These are phyloP conservation scores for Lycaon pictus DNA, from an alignment of 2,113 vertebrate genomes.

Conservation along the genomic window DNA sequence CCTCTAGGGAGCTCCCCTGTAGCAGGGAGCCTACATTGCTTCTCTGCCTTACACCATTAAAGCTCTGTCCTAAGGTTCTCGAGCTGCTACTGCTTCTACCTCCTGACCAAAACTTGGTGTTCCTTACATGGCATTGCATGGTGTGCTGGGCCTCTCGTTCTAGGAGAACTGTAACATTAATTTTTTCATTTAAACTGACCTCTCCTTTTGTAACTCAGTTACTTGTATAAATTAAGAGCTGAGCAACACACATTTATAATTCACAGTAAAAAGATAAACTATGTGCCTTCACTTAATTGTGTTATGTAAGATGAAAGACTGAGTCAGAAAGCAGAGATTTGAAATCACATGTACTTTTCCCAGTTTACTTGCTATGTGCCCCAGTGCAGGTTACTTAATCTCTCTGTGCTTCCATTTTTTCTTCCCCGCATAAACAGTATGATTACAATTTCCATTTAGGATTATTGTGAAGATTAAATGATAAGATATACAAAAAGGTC, in stretches of 20 bases:
- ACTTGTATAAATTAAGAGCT: background rate
- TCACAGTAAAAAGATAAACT: background rate
- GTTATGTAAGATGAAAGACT: background rate
- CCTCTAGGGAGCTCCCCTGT: background rate
- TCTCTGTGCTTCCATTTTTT: background rate
- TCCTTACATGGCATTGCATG: background rate
- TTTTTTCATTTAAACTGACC: background rate
- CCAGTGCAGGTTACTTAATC: background rate
- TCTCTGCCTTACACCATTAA: background rate
- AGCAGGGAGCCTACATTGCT: background rate
- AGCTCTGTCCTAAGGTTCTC: background rate
- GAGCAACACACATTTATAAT: background rate
- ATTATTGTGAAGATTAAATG: background rate
- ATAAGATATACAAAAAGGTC: background rate
- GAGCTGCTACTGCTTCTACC: background rate
- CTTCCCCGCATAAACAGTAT: background rate
- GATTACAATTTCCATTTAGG: background rate
- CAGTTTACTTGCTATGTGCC: background rate
- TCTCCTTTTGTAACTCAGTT: background rate
- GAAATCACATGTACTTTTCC: background rate
- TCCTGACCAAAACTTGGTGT: background rate
- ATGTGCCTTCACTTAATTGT: background rate
- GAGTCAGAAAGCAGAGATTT: background rate
- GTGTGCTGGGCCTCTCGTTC: background rate
- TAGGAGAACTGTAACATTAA: background rate